Conservation (phyloP, 2,113 vertebrate species). For the Macroglossus sobrinus region DNA sequence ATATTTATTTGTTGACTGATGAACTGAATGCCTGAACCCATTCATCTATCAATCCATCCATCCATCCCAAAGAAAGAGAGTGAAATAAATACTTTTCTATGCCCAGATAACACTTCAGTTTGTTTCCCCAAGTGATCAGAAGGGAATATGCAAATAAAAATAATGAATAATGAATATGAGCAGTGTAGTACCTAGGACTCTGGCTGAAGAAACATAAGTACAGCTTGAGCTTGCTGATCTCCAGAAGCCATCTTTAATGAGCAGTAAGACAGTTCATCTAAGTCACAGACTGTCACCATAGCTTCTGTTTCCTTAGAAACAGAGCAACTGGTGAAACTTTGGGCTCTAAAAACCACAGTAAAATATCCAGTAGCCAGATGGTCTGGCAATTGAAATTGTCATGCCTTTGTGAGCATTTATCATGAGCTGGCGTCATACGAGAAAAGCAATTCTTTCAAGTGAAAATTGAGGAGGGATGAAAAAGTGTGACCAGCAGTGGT, state of each 20-base stretch:
- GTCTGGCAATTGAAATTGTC: constrained; percentile 71
- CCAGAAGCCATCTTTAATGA: constrained; percentile 39
- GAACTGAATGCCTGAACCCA: not conserved
- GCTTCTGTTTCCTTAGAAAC: constrained; percentile 73
- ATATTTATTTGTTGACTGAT: not conserved
- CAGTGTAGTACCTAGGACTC: not conserved
- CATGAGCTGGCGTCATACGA: constrained; percentile 60
- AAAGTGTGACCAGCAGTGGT: constrained; percentile 25
- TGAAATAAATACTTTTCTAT: not conserved
- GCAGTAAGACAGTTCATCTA: constrained; percentile 56
- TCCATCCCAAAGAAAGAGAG: not conserved
- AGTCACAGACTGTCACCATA: constrained; percentile 63
- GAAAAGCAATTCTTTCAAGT: constrained; percentile 61
- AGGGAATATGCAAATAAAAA: not conserved
- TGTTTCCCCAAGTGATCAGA: not conserved
- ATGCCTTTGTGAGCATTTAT: constrained; percentile 75
- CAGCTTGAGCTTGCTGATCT: constrained; percentile 46
- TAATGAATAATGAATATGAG: constrained; percentile 25
- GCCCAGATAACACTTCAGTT: not conserved
- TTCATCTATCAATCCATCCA: not conserved
- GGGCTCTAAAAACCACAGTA: constrained; percentile 61
- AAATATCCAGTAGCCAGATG: constrained; percentile 75
- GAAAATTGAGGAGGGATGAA: not conserved
- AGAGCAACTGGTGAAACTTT: constrained; percentile 52
- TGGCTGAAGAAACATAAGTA: not conserved